Base-by-base conservation (phyloP, 2,888 invertebrate genomes). In the Chironomus tentans region DNA sequence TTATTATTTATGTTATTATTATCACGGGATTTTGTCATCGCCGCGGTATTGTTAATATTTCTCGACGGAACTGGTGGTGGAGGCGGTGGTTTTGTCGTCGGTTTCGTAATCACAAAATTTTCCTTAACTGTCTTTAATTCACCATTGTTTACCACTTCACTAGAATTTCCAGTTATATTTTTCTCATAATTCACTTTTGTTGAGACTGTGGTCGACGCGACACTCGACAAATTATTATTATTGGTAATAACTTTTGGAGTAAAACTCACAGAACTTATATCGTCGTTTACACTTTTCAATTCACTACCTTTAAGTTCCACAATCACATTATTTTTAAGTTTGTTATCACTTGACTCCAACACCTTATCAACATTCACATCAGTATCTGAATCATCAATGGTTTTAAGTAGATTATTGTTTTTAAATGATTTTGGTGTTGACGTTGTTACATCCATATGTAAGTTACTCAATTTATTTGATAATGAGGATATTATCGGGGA, bases 71-170 rank as follows among this genome's bases (percentile, higher is more conserved):
- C 47, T n/a, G 12, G 62, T 28, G 7, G 65, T 48, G n/a, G 71
- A 6, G 38, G 70, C 28, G 70, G 76, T n/a, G 69, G 71, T 12
- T 48, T 50, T 50, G 50, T 18, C 7, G 72, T 72, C 2, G 72
- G 72, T 50, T 72, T 72, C 12, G 62, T 72, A 72, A 72, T 72
- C 61, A 72, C 61, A 62, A 24, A 71, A 71, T 56, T 71, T 82
- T 75, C 82, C 81, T 72, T 72, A n/a, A 72, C 61, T n/a, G 22
- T 48, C 61, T 61, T 61, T 62, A 70, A 50, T 24, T 70, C 70
- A 28, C 21, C 68, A 70, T 50, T 70, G 13, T 24, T 70, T 4
- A 38, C 38, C 38, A 61, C 38, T 38, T 72, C 72, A 61, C 65
- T 65, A 65, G 18, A 4, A 56, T 56, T 56, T 4, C 1, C 18